Evolutionary conservation across 1,140 invertebrate species (phyloP).

Genomic region (Macrobrachium nipponense): DNA sequence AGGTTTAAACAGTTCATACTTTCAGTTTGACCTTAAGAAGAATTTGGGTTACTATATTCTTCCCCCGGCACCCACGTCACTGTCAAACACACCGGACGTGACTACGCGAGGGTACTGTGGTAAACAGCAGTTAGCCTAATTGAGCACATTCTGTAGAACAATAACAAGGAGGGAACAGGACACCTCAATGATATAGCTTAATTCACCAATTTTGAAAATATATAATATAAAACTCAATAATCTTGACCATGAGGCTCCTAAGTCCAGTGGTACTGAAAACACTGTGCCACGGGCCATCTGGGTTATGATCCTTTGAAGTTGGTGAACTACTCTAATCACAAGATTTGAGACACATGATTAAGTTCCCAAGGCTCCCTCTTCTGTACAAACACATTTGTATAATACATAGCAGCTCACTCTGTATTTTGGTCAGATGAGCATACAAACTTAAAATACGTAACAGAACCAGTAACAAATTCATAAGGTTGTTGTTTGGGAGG

Average conservation of each 20-base stretch:
- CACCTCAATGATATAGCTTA: constrained; percentile 61
- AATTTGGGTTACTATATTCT: constrained; percentile 59
- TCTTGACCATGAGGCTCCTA: constrained; percentile 46
- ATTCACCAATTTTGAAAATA: constrained; percentile 61
- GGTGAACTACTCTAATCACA: constrained; percentile 61
- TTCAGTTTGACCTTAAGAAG: constrained; percentile 56
- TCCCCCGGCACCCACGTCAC: constrained; percentile 43
- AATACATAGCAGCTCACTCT: too few species aligned
- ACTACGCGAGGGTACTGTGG: constrained; percentile 44
- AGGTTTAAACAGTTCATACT: neutral
- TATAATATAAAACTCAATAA: constrained; percentile 44
- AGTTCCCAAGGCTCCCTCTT: constrained; percentile 40
- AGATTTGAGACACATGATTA: constrained; percentile 56
- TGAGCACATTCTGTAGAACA: constrained; percentile 62
- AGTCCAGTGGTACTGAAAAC: constrained; percentile 32
- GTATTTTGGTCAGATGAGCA: too few species aligned
- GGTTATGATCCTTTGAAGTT: constrained; percentile 35
- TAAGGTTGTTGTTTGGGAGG: too few species aligned
- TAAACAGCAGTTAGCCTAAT: constrained; percentile 60
- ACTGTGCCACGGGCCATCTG: constrained; percentile 42
- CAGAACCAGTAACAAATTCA: too few species aligned
- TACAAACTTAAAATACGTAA: too few species aligned
- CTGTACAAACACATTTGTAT: too few species aligned
- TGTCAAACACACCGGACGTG: constrained; percentile 30
- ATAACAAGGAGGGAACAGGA: constrained; percentile 62